Evolutionary conservation across 2,888 invertebrate genomes (phyloP), one percentile per base, ranked within the genome.

Genomic region (Calameuta idolon): DNA sequence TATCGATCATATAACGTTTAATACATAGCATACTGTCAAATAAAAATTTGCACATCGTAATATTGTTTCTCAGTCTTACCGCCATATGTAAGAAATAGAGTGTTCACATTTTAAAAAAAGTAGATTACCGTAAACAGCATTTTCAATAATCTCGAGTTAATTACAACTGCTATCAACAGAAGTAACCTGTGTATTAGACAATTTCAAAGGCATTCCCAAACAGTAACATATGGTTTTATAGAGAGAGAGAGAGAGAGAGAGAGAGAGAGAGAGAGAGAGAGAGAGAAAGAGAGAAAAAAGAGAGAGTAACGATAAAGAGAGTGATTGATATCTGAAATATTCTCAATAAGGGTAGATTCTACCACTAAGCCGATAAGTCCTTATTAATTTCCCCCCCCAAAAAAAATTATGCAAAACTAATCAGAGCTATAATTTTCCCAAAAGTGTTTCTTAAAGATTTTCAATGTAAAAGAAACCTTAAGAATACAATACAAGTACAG

Each of bases 281-380:
- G 15, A 40, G 37, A 37, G 15, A 11, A 11, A 40, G 40, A 40
- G 9, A 55, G 55, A 55, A 33, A 4, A 33, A 33, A 33, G 2
- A 40, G 23, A 55, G 55, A 55, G 23, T 2, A 3, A 78, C 34
- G 73, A 55, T 55, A 55, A 55, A 55, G 55, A 55, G 55, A 55
- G 23, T 23, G 9, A 73, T 73, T 55, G 78, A 33, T 78, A 75
- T 78, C 68, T 73, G 35, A 55, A 68, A 76, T 69, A 76, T 78
- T 76, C 78, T 75, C 76, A 76, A 76, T 76, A 15, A 78, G 68
- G 73, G 75, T 73, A 73, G 75, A 71, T 30, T 55, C 73, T 12
- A 71, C 35, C 9, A 69, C 69, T 71, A 35, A 76, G 11, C 78
- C 78, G 78, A 78, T 78, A 78, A 78, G 78, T 78, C 78, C 78